Evolutionary conservation across 2,113 vertebrate species (phyloP).

Genomic region (Grallaria varia): DNA sequence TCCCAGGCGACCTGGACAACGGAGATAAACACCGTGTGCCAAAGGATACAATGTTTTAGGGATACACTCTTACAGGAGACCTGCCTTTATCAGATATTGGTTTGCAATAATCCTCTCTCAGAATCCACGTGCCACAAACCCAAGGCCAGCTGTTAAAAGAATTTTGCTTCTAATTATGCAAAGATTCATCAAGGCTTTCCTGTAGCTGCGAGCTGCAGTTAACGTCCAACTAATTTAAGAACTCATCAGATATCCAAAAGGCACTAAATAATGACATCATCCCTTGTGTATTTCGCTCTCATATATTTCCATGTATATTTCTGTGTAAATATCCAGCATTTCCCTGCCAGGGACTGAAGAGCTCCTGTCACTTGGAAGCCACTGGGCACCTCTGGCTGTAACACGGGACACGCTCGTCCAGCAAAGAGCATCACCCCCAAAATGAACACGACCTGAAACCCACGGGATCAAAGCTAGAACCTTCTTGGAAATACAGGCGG

Average conservation of each 20-base stretch:
- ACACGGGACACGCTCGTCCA: fast-evolving
- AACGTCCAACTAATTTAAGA: background rate
- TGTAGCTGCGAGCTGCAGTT: background rate
- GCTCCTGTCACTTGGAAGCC: background rate
- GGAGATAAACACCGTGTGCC: background rate
- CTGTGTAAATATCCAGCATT: background rate
- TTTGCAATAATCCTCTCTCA: background rate
- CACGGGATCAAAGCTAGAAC: too few species aligned
- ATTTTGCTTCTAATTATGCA: background rate
- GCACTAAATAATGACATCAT: background rate
- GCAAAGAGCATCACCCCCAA: background rate
- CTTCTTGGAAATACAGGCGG: background rate
- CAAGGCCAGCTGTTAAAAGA: background rate
- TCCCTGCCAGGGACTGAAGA: background rate
- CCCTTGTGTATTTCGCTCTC: background rate
- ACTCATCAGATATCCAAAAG: background rate
- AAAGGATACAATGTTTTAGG: fast-evolving
- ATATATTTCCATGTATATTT: background rate
- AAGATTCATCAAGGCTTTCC: background rate
- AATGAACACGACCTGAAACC: fast-evolving
- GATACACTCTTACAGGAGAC: background rate
- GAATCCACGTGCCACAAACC: background rate
- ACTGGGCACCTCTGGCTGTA: background rate
- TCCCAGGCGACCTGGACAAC: background rate
- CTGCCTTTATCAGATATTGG: background rate